A percentile compares a stretch with the other conserved stretches of the same genome.
These are phyloP conservation scores for Scolopax mira DNA, from an alignment of 2,113 vertebrate genomes.

Conservation along the genomic window DNA sequence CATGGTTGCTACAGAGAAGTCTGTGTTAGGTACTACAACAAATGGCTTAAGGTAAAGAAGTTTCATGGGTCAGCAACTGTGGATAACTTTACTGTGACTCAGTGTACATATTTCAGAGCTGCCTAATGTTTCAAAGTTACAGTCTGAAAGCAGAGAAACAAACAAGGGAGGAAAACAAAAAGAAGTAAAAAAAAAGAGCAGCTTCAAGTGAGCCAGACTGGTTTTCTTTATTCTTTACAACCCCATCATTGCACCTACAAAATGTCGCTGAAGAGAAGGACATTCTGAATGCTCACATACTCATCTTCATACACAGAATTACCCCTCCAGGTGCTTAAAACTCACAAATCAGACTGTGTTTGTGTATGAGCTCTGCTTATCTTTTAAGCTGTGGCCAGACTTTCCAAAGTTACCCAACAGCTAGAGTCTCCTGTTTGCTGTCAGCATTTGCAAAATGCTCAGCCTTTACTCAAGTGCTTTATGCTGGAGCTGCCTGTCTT, in stretches of 20 bases:
- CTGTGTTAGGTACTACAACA: not conserved
- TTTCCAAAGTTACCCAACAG: not conserved
- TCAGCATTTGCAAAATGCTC: not conserved
- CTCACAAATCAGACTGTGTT: not conserved
- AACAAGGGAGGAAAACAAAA: not conserved
- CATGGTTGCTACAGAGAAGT: not conserved
- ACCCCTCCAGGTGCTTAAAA: not conserved
- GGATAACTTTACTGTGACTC: not conserved
- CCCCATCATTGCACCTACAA: not conserved
- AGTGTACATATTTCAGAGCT: not conserved
- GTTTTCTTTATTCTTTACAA: not conserved
- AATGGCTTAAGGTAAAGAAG: not conserved
- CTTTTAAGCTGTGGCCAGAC: not conserved
- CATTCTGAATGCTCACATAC: not conserved
- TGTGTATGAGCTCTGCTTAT: not conserved
- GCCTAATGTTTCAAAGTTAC: not conserved
- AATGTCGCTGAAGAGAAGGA: not conserved
- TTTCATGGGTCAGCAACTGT: not conserved
- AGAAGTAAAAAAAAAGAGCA: not conserved
- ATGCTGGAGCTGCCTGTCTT: not conserved
- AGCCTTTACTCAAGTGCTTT: not conserved
- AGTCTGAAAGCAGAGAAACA: not conserved
- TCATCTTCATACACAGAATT: not conserved
- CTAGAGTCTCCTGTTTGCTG: not conserved
- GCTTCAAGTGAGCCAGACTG: not conserved